Evolutionary conservation across 2,113 vertebrate species (phyloP).

Genomic region (Myotis davidii): DNA sequence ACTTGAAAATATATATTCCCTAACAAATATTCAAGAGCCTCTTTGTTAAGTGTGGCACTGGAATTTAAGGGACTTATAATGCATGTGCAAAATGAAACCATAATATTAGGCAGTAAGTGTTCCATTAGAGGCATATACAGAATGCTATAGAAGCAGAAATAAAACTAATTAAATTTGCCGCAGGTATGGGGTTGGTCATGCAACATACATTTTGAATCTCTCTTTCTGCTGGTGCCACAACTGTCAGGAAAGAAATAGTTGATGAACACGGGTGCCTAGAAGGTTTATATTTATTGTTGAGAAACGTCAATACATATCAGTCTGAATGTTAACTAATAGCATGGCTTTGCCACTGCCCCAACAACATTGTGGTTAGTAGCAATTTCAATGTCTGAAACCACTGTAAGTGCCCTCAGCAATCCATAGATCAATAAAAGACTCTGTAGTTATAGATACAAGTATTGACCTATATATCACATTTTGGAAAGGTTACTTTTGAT

Average conservation of each 20-base stretch:
- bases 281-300: constrained; percentile 83
- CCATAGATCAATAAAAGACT: constrained; percentile 82
- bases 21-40: neutral
- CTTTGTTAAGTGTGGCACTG: neutral
- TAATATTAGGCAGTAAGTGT: neutral
- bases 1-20: constrained; percentile 42
- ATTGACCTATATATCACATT: constrained; percentile 79
- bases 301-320: constrained; percentile 86
- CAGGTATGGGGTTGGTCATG: neutral
- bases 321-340: constrained; percentile 88
- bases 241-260: constrained; percentile 81
- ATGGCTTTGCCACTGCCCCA: constrained; percentile 82
- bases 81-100: neutral
- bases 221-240: constrained; percentile 67
- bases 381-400: constrained; percentile 77
- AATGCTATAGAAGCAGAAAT: neutral
- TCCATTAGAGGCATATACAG: neutral
- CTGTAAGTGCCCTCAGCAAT: constrained; percentile 79
- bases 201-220: constrained; percentile 8
- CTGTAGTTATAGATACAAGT: constrained; percentile 78
- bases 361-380: constrained; percentile 86
- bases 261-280: constrained; percentile 67
- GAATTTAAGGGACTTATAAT: constrained; percentile 31
- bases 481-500: constrained; percentile 74
- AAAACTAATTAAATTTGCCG: neutral